A percentile compares a stretch with the other conserved stretches of the same genome.
Conservation (phyloP, 2,888 invertebrate species). For the Thereva unica region DNA sequence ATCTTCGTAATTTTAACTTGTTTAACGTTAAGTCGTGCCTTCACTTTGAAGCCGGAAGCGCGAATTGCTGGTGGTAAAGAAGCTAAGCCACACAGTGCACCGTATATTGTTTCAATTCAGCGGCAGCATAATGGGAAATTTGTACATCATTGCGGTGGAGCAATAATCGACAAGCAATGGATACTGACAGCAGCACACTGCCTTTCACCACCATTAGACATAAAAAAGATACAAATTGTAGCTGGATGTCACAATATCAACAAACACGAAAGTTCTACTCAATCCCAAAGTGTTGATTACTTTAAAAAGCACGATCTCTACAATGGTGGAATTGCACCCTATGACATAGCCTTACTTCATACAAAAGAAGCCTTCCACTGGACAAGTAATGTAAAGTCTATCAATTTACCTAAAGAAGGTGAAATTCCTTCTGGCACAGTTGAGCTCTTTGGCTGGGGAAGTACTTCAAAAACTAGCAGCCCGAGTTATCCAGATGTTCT, state of each 20-base stretch:
- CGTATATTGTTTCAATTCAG: slow-evolving; percentile 54
- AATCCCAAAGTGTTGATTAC: slow-evolving; percentile 52
- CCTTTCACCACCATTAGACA: slow-evolving; percentile 48
- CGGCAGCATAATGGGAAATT: slow-evolving; percentile 47
- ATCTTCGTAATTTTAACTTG: not conserved
- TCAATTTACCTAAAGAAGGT: slow-evolving; percentile 50
- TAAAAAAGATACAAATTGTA: slow-evolving; percentile 51
- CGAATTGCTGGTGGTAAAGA: slow-evolving; percentile 52
- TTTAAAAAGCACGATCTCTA: slow-evolving; percentile 52
- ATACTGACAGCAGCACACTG: slow-evolving; percentile 56
- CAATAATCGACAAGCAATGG: slow-evolving; percentile 46
- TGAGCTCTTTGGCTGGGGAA: slow-evolving; percentile 56
- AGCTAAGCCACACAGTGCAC: slow-evolving; percentile 53
- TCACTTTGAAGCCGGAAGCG: slow-evolving; percentile 39
- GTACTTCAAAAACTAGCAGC: slow-evolving; percentile 51
- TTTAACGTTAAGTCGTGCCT: not conserved
- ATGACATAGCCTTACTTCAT: slow-evolving; percentile 55
- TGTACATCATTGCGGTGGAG: slow-evolving; percentile 39
- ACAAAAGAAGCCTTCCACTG: slow-evolving; percentile 51
- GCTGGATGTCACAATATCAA: slow-evolving; percentile 55
- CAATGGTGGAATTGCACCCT: slow-evolving; percentile 54
- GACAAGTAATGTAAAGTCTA: slow-evolving; percentile 50
- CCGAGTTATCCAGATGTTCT: not conserved
- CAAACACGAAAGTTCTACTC: slow-evolving; percentile 46
- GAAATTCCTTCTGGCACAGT: slow-evolving; percentile 51